Percentiles rank a stretch among this genome's conserved stretches.
These are phyloP conservation scores for Chanos chanos DNA, from an alignment of 2,797 vertebrate species.

Conservation along the genomic window DNA sequence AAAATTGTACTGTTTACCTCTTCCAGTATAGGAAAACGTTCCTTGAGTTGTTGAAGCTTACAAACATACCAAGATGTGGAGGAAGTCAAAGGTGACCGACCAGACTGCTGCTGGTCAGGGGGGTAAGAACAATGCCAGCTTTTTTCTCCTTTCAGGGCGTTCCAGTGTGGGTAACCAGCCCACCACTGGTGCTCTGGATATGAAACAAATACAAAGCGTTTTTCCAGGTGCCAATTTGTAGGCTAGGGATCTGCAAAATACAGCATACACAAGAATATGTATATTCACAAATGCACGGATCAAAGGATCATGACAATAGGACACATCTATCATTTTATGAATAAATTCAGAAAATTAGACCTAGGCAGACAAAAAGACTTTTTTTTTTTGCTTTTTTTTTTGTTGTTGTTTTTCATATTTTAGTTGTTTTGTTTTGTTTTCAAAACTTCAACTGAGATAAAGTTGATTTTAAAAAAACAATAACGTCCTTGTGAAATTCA, in stretches of 20 bases:
- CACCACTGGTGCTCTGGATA: no score
- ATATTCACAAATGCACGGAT: neutral
- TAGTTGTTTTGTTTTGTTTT: slow-evolving; percentile 14
- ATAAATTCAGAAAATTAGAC: no score
- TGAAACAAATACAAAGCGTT: no score
- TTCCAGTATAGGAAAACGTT: slow-evolving; percentile 47
- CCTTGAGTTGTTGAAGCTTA: slow-evolving; percentile 50
- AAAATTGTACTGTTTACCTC: slow-evolving; percentile 2
- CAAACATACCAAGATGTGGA: slow-evolving; percentile 64
- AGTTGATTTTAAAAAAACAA: no score
- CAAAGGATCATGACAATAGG: no score
- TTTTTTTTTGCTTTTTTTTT: neutral
- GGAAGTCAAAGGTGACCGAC: slow-evolving; percentile 69
- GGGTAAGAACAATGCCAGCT: slow-evolving; percentile 61
- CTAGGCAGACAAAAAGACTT: no score
- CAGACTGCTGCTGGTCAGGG: slow-evolving; percentile 70
- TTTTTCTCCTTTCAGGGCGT: no score
- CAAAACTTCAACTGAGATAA: no score
- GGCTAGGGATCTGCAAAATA: neutral
- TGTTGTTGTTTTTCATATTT: neutral
- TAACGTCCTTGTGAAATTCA: no score
- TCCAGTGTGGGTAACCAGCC: no score
- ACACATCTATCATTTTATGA: no score
- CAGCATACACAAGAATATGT: neutral
- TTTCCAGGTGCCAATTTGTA: no score